Conservation (phyloP, 2,888 invertebrate genomes). For the Coelopa pilipes region DNA sequence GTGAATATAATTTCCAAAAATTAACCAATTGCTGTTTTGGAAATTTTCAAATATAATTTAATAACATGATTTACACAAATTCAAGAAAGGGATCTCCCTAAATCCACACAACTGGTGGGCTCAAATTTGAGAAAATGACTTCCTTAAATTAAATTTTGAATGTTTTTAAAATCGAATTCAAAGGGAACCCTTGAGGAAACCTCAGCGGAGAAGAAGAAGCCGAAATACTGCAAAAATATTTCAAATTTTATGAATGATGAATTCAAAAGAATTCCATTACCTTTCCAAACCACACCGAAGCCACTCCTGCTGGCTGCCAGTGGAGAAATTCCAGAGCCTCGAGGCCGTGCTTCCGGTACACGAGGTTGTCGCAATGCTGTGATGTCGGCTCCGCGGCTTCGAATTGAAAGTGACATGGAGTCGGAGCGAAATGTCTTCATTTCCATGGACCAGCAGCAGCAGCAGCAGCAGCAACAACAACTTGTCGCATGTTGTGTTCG, state of each 20-base stretch:
- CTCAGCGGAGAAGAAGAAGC: too few species aligned
- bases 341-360: background rate
- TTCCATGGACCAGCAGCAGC: background rate
- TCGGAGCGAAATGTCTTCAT: background rate
- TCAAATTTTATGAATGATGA: background rate
- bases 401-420: background rate
- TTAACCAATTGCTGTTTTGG: too few species aligned
- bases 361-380: background rate
- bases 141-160: too few species aligned
- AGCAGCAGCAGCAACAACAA: background rate
- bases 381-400: background rate
- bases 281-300: background rate
- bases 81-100: too few species aligned
- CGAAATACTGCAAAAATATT: background rate
- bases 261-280: background rate
- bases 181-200: too few species aligned
- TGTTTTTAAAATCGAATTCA: too few species aligned
- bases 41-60: too few species aligned
- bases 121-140: too few species aligned
- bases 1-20: too few species aligned
- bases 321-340: background rate
- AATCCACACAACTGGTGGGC: too few species aligned
- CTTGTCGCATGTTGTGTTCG: background rate
- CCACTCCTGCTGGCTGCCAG: background rate
- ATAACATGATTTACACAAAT: too few species aligned